A percentile compares a stretch with the other conserved stretches of the same genome.
Evolutionary conservation across 2,888 invertebrate species (phyloP).

Genomic region (Aleiodes testaceus): DNA sequence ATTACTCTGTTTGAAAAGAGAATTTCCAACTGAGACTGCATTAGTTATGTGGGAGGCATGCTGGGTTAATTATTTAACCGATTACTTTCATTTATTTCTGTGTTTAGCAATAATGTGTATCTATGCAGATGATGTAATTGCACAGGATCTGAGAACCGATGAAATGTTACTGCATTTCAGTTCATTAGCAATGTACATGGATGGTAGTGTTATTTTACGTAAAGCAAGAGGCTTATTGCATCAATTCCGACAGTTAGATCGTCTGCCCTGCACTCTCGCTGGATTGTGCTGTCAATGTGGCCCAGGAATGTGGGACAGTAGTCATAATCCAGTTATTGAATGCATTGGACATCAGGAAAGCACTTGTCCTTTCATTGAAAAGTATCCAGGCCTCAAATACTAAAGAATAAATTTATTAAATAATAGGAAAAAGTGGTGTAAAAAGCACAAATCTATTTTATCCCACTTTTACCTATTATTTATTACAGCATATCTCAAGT

Average conservation of each 20-base stretch:
- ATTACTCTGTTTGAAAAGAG: constrained; percentile 92
- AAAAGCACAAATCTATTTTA: too few species aligned
- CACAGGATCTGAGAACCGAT: constrained; percentile 92
- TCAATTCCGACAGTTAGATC: constrained; percentile 89
- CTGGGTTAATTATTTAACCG: constrained; percentile 97
- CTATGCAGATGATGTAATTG: constrained; percentile 94
- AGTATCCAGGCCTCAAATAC: constrained; percentile 58
- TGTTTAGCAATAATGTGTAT: constrained; percentile 94
- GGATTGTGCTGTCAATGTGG: constrained; percentile 92
- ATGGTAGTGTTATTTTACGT: constrained; percentile 89
- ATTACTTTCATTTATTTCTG: constrained; percentile 96
- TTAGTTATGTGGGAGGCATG: constrained; percentile 97
- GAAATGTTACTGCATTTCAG: constrained; percentile 97
- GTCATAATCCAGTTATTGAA: constrained; percentile 89
- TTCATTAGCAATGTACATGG: constrained; percentile 98
- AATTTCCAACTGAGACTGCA: constrained; percentile 91
- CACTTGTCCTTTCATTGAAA: constrained; percentile 72
- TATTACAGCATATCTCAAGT: too few species aligned
- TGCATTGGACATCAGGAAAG: constrained; percentile 84
- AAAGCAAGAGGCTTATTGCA: constrained; percentile 94
- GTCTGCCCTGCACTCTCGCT: constrained; percentile 91
- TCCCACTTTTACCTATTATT: too few species aligned
- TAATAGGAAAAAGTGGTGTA: too few species aligned
- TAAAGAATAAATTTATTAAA: constrained; percentile 7
- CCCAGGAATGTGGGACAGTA: constrained; percentile 96